A percentile compares a stretch with the other conserved stretches of the same genome.
Conservation (phyloP, 2,888 invertebrate genomes). For the Leucania comma region DNA sequence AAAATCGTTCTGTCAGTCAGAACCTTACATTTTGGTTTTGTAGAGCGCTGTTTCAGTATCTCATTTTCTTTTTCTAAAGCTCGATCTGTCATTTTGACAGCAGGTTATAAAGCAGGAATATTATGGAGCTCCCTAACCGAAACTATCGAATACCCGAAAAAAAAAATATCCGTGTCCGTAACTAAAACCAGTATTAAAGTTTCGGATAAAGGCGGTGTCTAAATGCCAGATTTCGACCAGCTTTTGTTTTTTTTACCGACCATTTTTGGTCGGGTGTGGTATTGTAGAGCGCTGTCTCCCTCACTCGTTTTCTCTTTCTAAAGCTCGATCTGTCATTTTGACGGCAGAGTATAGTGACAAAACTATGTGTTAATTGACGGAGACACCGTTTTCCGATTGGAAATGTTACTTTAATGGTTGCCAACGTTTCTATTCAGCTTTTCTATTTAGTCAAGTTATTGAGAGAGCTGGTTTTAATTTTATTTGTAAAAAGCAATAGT, state of each 20-base stretch:
- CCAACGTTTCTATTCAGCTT: conserved; percentile 35
- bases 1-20: background rate
- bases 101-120: background rate
- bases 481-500: background rate
- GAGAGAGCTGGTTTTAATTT: conserved; percentile 4
- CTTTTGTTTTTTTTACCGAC: too few relatives aligned
- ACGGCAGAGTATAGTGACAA: conserved; percentile 6
- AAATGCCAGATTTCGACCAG: too few relatives aligned
- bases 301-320: background rate
- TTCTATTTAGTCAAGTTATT: conserved; percentile 30
- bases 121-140: background rate
- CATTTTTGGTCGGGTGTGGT: too few relatives aligned
- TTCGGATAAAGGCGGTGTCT: too few relatives aligned
- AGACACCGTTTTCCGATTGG: conserved; percentile 39
- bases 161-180: too few relatives aligned
- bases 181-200: too few relatives aligned
- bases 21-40: background rate
- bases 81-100: background rate
- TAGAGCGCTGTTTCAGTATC: background rate
- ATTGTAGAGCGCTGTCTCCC: conserved; percentile 1
- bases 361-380: conserved; percentile 43
- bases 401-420: conserved; percentile 34
- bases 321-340: conserved; percentile 5
- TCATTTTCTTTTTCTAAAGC: conserved; percentile 1
- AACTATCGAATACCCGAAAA: too few relatives aligned